Evolutionary conservation across 92 coral and sea anemone species (phyloP).

Genomic region (Bergia puertoricense): DNA sequence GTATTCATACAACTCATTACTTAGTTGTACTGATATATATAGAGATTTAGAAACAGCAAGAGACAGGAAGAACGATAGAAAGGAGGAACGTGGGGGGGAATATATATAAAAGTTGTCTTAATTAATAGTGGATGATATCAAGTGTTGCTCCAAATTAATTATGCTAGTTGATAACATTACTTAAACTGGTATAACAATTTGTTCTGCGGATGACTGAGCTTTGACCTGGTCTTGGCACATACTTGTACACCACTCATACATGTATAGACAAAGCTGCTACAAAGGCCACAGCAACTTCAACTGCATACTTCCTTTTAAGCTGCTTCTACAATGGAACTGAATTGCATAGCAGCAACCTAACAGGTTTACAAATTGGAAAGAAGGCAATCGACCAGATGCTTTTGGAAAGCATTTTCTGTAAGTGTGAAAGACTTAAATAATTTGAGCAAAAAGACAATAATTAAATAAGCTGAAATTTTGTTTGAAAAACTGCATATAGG

Average conservation of each 20-base stretch:
- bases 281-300: not conserved
- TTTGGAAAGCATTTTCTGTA: constrained; percentile 13
- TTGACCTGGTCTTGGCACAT: not conserved
- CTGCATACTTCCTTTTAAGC: not conserved
- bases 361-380: not conserved
- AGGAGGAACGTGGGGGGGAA: not conserved
- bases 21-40: not conserved
- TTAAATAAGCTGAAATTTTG: no score
- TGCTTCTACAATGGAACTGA: not conserved
- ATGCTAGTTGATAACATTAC: not conserved
- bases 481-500: no score
- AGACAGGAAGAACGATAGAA: not conserved
- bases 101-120: not conserved
- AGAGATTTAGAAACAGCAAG: not conserved
- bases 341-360: not conserved
- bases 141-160: not conserved
- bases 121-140: not conserved
- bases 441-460: not conserved
- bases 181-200: not conserved
- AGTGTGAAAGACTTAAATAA: not conserved
- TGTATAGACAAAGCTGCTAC: not conserved
- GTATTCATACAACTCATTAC: no score
- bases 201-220: not conserved
- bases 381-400: not conserved
- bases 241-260: not conserved